A percentile compares a stretch with the other conserved stretches of the same genome.
phyloP scores from a whole-genome alignment of 37 sponge, comb jelly and placozoan species.

The Ephydatia muelleri region DNA sequence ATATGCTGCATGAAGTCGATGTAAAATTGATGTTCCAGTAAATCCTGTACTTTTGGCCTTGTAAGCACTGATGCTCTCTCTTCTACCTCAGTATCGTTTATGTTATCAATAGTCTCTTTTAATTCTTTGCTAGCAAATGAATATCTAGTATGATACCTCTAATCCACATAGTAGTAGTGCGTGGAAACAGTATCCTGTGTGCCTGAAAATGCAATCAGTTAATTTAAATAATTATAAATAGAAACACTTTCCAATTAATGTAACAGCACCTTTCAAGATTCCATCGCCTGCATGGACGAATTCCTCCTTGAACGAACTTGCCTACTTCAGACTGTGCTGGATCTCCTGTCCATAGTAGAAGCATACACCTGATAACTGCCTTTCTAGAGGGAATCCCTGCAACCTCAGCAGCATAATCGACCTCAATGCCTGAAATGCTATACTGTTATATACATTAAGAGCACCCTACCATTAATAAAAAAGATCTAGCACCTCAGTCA shows the following conservation, averaged over 20 bases:
- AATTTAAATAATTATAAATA: not conserved
- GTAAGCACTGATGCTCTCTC: not conserved
- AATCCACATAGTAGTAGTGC: slow-evolving; percentile 1
- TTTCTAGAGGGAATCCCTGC: not conserved
- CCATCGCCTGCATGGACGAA: slow-evolving; percentile 1
- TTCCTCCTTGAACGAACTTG: not conserved
- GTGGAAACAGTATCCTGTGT: no score
- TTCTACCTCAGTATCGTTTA: no score
- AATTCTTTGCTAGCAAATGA: not conserved
- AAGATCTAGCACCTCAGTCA: not conserved
- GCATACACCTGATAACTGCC: not conserved
- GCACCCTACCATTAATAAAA: not conserved
- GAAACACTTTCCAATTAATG: not conserved
- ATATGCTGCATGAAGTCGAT: not conserved
- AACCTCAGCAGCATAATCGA: slow-evolving; percentile 1
- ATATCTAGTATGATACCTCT: not conserved
- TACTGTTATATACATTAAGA: not conserved
- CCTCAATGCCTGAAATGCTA: not conserved
- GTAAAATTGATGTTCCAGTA: slow-evolving; percentile 1
- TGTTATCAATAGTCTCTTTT: not conserved
- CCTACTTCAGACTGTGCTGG: slow-evolving; percentile 18
- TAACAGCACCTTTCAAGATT: not conserved
- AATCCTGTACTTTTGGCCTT: slow-evolving; percentile 6
- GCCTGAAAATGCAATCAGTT: no score
- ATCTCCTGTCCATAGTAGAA: slow-evolving; percentile 10